Evolutionary conservation across 2,113 vertebrate genomes (phyloP), one percentile per base, ranked within the genome.

Genomic region (Prionailurus bengalensis): DNA sequence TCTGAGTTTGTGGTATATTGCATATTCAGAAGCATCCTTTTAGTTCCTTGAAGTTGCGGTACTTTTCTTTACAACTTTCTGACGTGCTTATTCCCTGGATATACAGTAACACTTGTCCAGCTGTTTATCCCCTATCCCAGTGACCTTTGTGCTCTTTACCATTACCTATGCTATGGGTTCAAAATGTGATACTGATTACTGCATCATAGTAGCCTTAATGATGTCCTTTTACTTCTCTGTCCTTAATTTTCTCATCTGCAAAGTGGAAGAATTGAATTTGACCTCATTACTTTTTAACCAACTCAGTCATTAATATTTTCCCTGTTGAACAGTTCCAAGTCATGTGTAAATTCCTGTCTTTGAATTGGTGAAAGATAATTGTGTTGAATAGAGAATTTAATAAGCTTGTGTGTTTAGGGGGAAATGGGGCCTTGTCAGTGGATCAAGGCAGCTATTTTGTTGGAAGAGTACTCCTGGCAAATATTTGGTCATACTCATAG

Each of bases 181-280:
- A 84, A 95, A 94, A 76, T 58, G 25, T 91, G 76, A 65, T 84
- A 51, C 66, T 33, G 53, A 39, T 89, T 39, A 84, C 25, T 91
- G 17, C 48, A 76, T 66, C 36, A 55, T 31, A 68, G 33, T 86
- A 79, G 53, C 36, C 80, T 68, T 89, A 66, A 21, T n/a, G 29
- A 88, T 74, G n/a, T 36, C 4, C 58, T 86, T 93, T 95, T 73
- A 91, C 89, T 96, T 93, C 39, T 42, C n/a, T 11, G 92, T 61
- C 61, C n/a, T 93, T 96, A 76, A 66, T 85, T 92, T 89, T 94
- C 85, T 91, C 71, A 71, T 78, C 66, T 96, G 17, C 19, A 76
- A 91, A 86, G 55, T 93, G 21, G 94, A 81, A 95, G 58, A 85
- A 95, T 91, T 89, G 58, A 85, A 96, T 96, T 82, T 91, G 58